Evolutionary conservation across 2,113 vertebrate species (phyloP), one percentile per base, ranked within the genome.

Genomic region (Andinoacara biseriatus): DNA sequence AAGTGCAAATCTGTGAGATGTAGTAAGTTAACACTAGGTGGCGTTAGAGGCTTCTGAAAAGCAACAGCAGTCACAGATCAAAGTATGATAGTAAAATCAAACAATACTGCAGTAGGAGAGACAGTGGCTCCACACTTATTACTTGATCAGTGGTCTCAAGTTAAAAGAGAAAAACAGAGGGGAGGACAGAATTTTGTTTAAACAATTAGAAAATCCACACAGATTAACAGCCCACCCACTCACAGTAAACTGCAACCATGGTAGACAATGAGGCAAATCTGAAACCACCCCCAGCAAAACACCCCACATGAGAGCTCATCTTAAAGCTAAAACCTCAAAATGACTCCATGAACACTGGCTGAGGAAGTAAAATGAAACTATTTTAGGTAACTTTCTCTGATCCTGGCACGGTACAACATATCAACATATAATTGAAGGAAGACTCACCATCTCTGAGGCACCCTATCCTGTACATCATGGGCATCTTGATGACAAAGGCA

Each of bases 381-480:
- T 33, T 74, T 40, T 11, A 38, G 5, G 2, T 2, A 18, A 58
- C 10, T 4, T 49, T 24, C 7, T 1, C 24, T n/a, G 15, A 57
- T 60, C 4, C 2, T 40, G 20, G 6, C 14, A 43, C 4, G 38
- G 20, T 22, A 4, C 10, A 57, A 26, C 49, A 24, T 9, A 38
- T 69, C 5, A 35, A 46, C 8, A 24, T 38, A 4, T 56, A 6
- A 0, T 52, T 18, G 1, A 60, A 14, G 6, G 20, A 52, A 18
- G 43, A 87, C 91, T 0, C 89, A 98, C 98, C 98, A 3, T 99
- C 98, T 94, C 98, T 94, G 85, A 99, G 96, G 93, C 97, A 99
- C 90, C 98, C 98, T 91, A 99, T 99, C 93, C 98, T 97, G 92
- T 98, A 99, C 98, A 99, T 98, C 93, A 99, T 98, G 26, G 98